Percentiles rank a stretch among this genome's conserved stretches.
These are phyloP conservation scores for Gryllus bimaculatus DNA, from an alignment of 1,140 invertebrate genomes.

Conservation along the genomic window DNA sequence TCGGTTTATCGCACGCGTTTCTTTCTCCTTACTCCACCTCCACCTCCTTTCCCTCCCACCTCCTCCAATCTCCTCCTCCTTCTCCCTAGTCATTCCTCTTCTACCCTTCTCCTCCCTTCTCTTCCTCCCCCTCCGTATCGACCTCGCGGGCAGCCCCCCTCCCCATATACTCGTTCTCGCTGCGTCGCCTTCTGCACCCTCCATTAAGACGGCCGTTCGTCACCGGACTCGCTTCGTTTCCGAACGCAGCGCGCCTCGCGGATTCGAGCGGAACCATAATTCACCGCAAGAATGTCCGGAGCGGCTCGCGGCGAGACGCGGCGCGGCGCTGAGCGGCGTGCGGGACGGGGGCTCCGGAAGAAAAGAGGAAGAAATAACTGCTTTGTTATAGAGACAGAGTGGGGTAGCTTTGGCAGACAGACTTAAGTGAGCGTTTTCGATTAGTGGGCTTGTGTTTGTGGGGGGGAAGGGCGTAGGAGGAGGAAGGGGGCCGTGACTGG, in stretches of 20 bases:
- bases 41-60: no score
- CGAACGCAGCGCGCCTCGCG: neutral
- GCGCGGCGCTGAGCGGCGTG: no score
- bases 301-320: no score
- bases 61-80: neutral
- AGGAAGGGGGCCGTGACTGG: no score
- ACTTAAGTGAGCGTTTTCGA: conserved; percentile 13
- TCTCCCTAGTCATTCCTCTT: neutral
- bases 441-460: conserved; percentile 11
- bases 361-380: neutral
- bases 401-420: neutral
- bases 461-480: neutral
- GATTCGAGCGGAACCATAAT: conserved; percentile 3
- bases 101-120: neutral
- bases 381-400: conserved; percentile 5
- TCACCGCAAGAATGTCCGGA: neutral
- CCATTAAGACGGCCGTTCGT: neutral
- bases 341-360: neutral
- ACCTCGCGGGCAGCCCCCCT: no score
- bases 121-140: neutral
- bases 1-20: neutral
- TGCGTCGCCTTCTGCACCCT: neutral
- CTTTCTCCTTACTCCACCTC: neutral
- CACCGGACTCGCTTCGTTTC: neutral
- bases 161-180: neutral